These are phyloP conservation scores for Hypomesus transpacificus DNA, from an alignment of 2,113 vertebrate species.

Conservation along the genomic window DNA sequence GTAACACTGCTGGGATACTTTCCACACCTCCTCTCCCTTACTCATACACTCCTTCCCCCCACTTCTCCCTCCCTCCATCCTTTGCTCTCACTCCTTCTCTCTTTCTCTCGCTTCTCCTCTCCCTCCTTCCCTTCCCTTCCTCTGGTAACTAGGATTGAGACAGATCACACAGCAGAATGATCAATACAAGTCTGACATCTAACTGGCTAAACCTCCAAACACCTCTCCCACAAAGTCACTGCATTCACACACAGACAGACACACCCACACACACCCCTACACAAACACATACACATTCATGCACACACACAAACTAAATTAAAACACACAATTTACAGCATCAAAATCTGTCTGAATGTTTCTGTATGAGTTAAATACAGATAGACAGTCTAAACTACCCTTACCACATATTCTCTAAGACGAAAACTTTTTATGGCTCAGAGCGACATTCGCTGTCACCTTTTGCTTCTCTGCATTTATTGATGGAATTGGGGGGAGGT, in stretches of 20 bases:
- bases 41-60: neutral
- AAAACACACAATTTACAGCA: no score
- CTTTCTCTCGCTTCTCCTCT: constrained; percentile 32
- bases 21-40: neutral
- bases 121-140: constrained; percentile 27
- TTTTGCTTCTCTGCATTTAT: constrained; percentile 47
- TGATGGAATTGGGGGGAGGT: constrained; percentile 48
- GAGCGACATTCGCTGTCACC: constrained; percentile 33
- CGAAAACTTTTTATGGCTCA: constrained; percentile 16
- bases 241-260: constrained; percentile 36
- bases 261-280: constrained; percentile 31
- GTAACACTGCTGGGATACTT: neutral
- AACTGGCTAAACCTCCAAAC: constrained; percentile 44
- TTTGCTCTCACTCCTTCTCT: neutral
- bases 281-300: constrained; percentile 22
- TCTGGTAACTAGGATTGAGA: constrained; percentile 53
- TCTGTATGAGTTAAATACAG: constrained; percentile 5
- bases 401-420: neutral
- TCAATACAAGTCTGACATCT: constrained; percentile 63
- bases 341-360: neutral
- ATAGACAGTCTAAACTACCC: neutral
- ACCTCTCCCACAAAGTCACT: constrained; percentile 31
- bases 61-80: neutral
- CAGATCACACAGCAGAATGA: constrained; percentile 50
- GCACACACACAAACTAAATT: neutral